phyloP scores from a whole-genome alignment of 92 coral and sea anemone genomes.

The Phymanthus crucifer region DNA sequence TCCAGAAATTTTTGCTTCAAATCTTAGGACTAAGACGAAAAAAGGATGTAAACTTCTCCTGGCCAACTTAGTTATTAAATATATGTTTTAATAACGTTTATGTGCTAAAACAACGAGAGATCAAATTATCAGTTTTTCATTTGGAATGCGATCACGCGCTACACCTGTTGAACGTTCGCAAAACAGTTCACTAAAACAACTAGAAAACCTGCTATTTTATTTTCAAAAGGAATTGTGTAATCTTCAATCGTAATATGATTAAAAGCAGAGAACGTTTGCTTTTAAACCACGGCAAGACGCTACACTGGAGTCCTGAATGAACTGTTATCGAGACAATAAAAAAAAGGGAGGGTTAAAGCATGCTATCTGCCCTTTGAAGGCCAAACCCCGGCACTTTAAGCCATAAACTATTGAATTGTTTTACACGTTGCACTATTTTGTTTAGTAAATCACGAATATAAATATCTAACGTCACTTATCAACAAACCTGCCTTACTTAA shows the following conservation, averaged over 20 bases:
- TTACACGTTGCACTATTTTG: not conserved
- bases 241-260: not conserved
- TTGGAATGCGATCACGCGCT: not conserved
- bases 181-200: not conserved
- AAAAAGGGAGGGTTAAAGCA: not conserved
- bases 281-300: too few relatives aligned
- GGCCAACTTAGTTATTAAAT: too few relatives aligned
- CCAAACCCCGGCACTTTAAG: too few relatives aligned
- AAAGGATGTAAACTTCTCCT: too few relatives aligned
- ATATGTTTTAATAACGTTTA: too few relatives aligned
- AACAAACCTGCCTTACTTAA: not conserved
- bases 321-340: not conserved
- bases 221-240: not conserved
- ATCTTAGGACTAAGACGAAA: too few relatives aligned
- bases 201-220: not conserved
- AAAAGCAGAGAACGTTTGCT: too few relatives aligned
- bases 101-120: too few relatives aligned
- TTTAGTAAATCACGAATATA: not conserved
- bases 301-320: too few relatives aligned
- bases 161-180: not conserved
- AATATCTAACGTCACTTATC: not conserved
- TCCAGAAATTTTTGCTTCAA: too few relatives aligned
- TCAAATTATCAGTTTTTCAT: too few relatives aligned
- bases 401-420: not conserved
- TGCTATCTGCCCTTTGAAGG: not conserved